A percentile compares a stretch with the other conserved stretches of the same genome.
phyloP scores from a whole-genome alignment of 2,113 vertebrate genomes.

The Cyanoderma ruficeps region DNA sequence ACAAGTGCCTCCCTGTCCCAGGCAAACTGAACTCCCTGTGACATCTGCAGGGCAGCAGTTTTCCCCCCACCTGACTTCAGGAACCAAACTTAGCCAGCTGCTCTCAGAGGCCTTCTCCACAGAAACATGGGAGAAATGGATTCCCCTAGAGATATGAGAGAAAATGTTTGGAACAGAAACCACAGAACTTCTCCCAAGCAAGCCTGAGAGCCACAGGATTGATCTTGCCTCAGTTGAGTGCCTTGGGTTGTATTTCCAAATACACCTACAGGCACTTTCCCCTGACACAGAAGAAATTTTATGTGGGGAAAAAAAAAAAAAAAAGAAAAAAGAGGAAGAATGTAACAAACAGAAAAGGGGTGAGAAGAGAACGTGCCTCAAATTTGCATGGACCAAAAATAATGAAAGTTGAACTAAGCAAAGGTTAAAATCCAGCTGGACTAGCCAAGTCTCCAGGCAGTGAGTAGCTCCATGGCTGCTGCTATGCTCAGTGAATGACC shows the following conservation, averaged over 20 bases:
- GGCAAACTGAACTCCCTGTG: not conserved
- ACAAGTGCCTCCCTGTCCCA: not conserved
- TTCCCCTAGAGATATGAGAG: not conserved
- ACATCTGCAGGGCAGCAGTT: not conserved
- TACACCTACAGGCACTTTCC: not conserved
- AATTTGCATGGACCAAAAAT: not conserved
- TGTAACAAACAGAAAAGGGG: fast-evolving
- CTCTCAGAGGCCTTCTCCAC: not conserved
- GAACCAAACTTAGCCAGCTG: not conserved
- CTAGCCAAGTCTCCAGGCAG: not conserved
- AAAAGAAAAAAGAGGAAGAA: not conserved
- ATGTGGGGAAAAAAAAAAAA: not conserved
- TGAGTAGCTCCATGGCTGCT: not conserved
- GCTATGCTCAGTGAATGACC: fast-evolving
- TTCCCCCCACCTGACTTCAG: not conserved
- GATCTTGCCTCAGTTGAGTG: not conserved
- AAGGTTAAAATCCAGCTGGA: not conserved
- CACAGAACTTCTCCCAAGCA: not conserved
- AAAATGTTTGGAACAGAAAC: not conserved
- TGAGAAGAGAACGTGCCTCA: not conserved
- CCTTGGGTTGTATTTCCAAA: not conserved
- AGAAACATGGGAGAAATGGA: not conserved
- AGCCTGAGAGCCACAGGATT: not conserved
- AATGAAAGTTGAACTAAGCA: not conserved
- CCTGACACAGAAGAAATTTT: not conserved